Percentiles rank a stretch among this genome's conserved stretches.
Conservation (phyloP, 2,888 invertebrate genomes). For the Andricus quercusramuli region DNA sequence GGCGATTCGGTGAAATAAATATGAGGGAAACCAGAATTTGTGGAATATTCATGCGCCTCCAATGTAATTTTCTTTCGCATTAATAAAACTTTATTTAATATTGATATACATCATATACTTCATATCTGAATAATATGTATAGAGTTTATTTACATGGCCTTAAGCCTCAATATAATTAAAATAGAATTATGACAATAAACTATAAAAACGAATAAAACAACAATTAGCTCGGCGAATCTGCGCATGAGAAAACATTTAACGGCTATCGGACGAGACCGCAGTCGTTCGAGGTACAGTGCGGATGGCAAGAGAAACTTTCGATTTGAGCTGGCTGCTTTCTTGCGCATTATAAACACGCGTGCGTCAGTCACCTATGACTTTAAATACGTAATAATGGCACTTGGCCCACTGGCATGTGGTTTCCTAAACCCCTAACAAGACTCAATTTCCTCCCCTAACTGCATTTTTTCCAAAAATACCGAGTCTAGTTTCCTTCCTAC, state of each 20-base stretch:
- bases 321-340: slow-evolving; percentile 51
- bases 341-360: slow-evolving; percentile 37
- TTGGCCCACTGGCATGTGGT: slow-evolving; percentile 70
- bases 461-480: slow-evolving; percentile 46
- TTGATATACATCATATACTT: slow-evolving; percentile 63
- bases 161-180: slow-evolving; percentile 67
- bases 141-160: slow-evolving; percentile 71
- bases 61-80: slow-evolving; percentile 51
- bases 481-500: slow-evolving; percentile 32
- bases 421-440: slow-evolving; percentile 48
- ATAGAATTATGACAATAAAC: slow-evolving; percentile 73
- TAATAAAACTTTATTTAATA: slow-evolving; percentile 69
- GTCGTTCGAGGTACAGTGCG: slow-evolving; percentile 40
- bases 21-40: too few species aligned
- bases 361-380: slow-evolving; percentile 49
- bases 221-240: slow-evolving; percentile 65
- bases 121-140: slow-evolving; percentile 63
- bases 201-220: slow-evolving; percentile 75
- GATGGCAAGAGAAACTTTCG: slow-evolving; percentile 61
- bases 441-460: slow-evolving; percentile 28
- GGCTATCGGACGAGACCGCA: slow-evolving; percentile 8
- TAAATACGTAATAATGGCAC: slow-evolving; percentile 72
- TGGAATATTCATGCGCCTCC: too few species aligned
- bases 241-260: slow-evolving; percentile 44
- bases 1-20: too few species aligned